Percentiles rank a stretch among this genome's conserved stretches.
Conservation (phyloP, 2,797 vertebrate species). For the Pipistrellus kuhlii region DNA sequence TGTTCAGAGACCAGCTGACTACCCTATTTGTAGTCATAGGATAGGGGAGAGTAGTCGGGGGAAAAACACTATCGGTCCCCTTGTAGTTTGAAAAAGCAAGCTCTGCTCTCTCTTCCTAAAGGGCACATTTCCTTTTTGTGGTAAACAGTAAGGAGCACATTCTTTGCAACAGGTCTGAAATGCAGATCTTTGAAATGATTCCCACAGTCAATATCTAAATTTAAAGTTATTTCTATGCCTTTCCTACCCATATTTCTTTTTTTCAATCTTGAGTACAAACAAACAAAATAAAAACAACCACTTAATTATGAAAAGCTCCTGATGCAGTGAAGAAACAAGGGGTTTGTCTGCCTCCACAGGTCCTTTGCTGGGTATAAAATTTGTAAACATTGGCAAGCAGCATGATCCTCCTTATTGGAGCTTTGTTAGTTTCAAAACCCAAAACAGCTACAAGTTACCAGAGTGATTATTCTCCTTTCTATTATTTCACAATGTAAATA, state of each 20-base stretch:
- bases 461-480: slow-evolving; percentile 71
- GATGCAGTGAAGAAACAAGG: slow-evolving; percentile 69
- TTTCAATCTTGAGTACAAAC: slow-evolving; percentile 77
- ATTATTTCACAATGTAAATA: slow-evolving; percentile 84
- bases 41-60: not conserved
- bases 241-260: slow-evolving; percentile 65
- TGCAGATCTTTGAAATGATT: slow-evolving; percentile 68
- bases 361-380: slow-evolving; percentile 82
- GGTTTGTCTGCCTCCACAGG: slow-evolving; percentile 78
- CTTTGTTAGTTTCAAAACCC: slow-evolving; percentile 84
- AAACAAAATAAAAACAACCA: slow-evolving; percentile 71
- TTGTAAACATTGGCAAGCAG: slow-evolving; percentile 80
- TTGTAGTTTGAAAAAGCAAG: not conserved
- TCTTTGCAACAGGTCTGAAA: slow-evolving; percentile 26
- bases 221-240: slow-evolving; percentile 68
- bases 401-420: slow-evolving; percentile 81
- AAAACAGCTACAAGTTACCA: slow-evolving; percentile 83
- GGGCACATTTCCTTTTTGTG: not conserved
- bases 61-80: not conserved
- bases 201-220: slow-evolving; percentile 57
- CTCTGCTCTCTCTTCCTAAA: not conserved
- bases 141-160: not conserved
- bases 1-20: not conserved
- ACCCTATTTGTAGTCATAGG: not conserved
- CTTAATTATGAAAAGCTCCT: slow-evolving; percentile 85